phyloP scores from a whole-genome alignment of 1,140 invertebrate species.

The Drosophila funebris region DNA sequence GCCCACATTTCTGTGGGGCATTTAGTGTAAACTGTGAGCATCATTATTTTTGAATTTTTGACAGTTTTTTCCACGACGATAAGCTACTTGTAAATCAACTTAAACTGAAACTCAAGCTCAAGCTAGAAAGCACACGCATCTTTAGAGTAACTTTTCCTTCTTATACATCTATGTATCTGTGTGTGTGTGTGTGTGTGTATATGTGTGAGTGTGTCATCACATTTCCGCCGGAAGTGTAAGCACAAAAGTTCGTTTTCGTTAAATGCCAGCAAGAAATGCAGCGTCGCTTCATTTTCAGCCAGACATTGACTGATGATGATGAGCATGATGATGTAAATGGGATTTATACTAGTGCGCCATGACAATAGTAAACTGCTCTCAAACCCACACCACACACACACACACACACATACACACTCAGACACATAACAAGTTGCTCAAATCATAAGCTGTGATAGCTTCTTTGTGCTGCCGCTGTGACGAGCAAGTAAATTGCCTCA shows the following conservation, averaged over 20 bases:
- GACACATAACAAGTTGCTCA: slow-evolving; percentile 55
- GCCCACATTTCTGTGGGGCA: slow-evolving; percentile 32
- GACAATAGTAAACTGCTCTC: slow-evolving; percentile 76
- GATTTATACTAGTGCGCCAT: slow-evolving; percentile 74
- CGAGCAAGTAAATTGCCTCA: slow-evolving; percentile 73
- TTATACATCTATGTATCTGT: slow-evolving; percentile 14
- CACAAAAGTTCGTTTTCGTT: slow-evolving; percentile 76
- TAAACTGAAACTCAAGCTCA: slow-evolving; percentile 46
- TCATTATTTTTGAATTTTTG: slow-evolving; percentile 81
- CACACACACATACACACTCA: slow-evolving; percentile 24
- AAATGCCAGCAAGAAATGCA: slow-evolving; percentile 81
- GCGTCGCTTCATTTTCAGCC: slow-evolving; percentile 71
- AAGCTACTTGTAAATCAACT: slow-evolving; percentile 81
- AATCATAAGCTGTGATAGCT: slow-evolving; percentile 77
- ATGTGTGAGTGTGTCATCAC: slow-evolving; percentile 52
- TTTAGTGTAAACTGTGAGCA: slow-evolving; percentile 76
- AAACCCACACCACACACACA: slow-evolving; percentile 23
- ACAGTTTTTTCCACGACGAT: slow-evolving; percentile 72
- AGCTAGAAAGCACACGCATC: slow-evolving; percentile 43
- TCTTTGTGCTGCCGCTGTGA: slow-evolving; percentile 46
- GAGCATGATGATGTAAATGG: slow-evolving; percentile 81
- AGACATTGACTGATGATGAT: slow-evolving; percentile 81
- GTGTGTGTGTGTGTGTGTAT: slow-evolving; percentile 23
- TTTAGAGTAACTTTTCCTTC: slow-evolving; percentile 33
- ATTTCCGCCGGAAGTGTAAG: slow-evolving; percentile 80